Percentiles rank a stretch among this genome's conserved stretches.
Conservation (phyloP, 2,113 vertebrate species). For the Lepisosteus osseus region DNA sequence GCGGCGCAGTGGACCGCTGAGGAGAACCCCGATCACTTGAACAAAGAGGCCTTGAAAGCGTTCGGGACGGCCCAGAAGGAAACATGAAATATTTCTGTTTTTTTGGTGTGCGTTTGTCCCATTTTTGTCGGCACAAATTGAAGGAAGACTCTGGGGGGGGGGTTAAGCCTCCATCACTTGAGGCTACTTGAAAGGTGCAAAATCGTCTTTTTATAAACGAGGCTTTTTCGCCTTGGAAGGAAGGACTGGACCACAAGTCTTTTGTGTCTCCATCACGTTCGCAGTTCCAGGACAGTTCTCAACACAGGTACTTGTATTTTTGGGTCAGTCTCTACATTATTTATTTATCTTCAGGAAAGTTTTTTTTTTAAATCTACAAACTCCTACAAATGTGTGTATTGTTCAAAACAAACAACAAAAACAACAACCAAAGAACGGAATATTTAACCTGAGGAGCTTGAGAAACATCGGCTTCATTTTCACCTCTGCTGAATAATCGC, state of each 20-base stretch:
- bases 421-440: constrained; percentile 74
- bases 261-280: constrained; percentile 38
- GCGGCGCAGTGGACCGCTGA: no score
- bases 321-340: constrained; percentile 48
- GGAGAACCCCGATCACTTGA: constrained; percentile 54
- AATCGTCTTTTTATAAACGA: constrained; percentile 72
- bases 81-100: no score
- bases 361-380: constrained; percentile 30
- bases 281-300: constrained; percentile 52
- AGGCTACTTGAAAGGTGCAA: constrained; percentile 73
- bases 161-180: constrained; percentile 62
- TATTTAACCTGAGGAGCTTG: constrained; percentile 55
- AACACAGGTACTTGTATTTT: constrained; percentile 66
- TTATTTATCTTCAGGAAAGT: constrained; percentile 64
- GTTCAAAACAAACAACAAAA: neutral
- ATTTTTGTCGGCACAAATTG: constrained; percentile 41
- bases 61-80: no score
- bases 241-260: constrained; percentile 35
- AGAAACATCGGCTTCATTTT: constrained; percentile 22
- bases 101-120: constrained; percentile 33
- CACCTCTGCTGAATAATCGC: constrained; percentile 20
- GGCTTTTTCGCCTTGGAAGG: constrained; percentile 70
- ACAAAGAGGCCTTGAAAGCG: constrained; percentile 10
- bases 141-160: constrained; percentile 46
- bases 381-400: constrained; percentile 12